Conservation (phyloP, 2,113 vertebrate genomes). For the Ctenodactylus gundi region DNA sequence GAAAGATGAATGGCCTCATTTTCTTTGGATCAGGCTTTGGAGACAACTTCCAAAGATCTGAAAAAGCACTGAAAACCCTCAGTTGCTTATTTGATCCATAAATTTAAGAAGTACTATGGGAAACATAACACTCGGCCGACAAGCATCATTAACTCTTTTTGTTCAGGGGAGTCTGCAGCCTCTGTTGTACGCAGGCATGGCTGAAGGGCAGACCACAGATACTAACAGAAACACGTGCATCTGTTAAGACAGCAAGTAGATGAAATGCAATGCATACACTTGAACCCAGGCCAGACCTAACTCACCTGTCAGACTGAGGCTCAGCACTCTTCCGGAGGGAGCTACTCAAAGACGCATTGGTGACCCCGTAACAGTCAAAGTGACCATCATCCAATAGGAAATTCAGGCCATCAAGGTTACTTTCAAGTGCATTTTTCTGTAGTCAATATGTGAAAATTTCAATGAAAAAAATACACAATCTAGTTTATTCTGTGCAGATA, state of each 20-base stretch:
- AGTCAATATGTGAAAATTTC: accelerated
- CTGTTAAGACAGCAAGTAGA: slow-evolving; percentile 81
- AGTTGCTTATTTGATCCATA: slow-evolving; percentile 79
- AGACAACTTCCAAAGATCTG: slow-evolving; percentile 64
- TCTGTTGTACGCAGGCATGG: slow-evolving; percentile 13
- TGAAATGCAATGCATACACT: slow-evolving; percentile 71
- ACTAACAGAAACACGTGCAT: slow-evolving; percentile 79
- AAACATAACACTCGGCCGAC: slow-evolving; percentile 79
- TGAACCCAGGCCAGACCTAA: slow-evolving; percentile 79
- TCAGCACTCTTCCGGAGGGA: slow-evolving; percentile 73
- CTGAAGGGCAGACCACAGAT: slow-evolving; percentile 64
- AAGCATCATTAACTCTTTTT: slow-evolving; percentile 84
- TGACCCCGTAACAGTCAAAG: slow-evolving; percentile 32
- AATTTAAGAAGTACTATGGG: slow-evolving; percentile 74
- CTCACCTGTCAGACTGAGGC: slow-evolving; percentile 75
- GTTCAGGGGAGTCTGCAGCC: slow-evolving; percentile 58
- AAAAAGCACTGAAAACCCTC: slow-evolving; percentile 75
- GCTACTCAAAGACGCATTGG: slow-evolving; percentile 72
- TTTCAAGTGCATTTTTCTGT: not conserved
- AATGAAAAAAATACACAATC: not conserved
- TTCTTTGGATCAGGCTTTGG: slow-evolving; percentile 71
- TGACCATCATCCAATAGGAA: not conserved
- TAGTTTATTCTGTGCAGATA: not conserved
- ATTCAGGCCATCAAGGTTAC: slow-evolving; percentile 48
- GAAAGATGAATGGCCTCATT: slow-evolving; percentile 77